Evolutionary conservation across 2,888 invertebrate species (phyloP).

Genomic region (Meiosimyza decipiens): DNA sequence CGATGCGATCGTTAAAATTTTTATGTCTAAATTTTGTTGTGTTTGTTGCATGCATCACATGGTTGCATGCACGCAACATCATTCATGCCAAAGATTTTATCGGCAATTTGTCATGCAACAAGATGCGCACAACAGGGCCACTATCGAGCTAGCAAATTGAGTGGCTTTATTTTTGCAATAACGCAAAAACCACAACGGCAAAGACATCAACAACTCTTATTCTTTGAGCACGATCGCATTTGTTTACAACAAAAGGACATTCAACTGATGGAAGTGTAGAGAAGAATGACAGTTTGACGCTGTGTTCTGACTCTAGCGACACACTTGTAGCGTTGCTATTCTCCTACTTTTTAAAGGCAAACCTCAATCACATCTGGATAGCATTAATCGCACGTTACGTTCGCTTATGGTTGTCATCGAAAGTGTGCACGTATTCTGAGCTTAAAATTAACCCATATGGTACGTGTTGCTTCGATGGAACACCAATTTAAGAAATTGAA

Average conservation of each 20-base stretch:
- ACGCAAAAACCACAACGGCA: slow-evolving; percentile 6
- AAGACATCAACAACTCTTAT: slow-evolving; percentile 8
- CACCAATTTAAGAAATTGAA: too few species aligned
- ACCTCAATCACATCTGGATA: slow-evolving; percentile 45
- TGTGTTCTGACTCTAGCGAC: background rate
- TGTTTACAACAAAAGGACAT: slow-evolving; percentile 31
- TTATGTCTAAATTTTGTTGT: slow-evolving; percentile 32
- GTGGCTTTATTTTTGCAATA: slow-evolving; percentile 3
- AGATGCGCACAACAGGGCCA: slow-evolving; percentile 19
- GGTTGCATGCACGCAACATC: slow-evolving; percentile 14
- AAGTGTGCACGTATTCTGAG: too few species aligned
- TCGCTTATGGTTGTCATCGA: too few species aligned
- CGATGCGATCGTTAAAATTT: slow-evolving; percentile 20
- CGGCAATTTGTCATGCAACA: slow-evolving; percentile 61
- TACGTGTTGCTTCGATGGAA: too few species aligned
- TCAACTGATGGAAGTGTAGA: slow-evolving; percentile 17
- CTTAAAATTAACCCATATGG: too few species aligned
- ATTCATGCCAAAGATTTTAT: slow-evolving; percentile 52
- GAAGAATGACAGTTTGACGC: background rate
- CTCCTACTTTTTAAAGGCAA: background rate
- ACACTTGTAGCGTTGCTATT: background rate
- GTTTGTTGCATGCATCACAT: slow-evolving; percentile 14
- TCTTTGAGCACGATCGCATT: background rate
- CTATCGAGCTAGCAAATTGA: slow-evolving; percentile 6
- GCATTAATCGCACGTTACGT: slow-evolving; percentile 40